phyloP scores from a whole-genome alignment of 2,113 vertebrate genomes.

The Phylloscopus whistleri region DNA sequence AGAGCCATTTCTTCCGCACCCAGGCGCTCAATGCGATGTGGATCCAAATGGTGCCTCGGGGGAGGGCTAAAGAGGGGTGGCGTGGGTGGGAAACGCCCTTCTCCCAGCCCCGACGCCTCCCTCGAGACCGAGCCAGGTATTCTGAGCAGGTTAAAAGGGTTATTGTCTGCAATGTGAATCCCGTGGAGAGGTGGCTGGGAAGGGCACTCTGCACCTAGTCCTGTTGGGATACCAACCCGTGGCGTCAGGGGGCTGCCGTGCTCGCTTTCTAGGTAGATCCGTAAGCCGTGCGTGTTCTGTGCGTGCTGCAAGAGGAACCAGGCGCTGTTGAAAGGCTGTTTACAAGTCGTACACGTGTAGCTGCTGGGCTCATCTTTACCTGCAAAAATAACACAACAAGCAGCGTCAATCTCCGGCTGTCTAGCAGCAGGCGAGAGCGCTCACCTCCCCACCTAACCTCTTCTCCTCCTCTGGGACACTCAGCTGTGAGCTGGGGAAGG shows the following conservation, averaged over 20 bases:
- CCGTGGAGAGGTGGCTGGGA: constrained; percentile 97
- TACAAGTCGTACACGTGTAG: constrained; percentile 99
- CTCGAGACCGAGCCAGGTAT: constrained; percentile 96
- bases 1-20: constrained; percentile 98
- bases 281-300: constrained; percentile 98
- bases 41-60: constrained; percentile 97
- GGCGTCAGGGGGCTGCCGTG: constrained; percentile 97
- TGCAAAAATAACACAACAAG: constrained; percentile 83
- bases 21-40: constrained; percentile 94
- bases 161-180: constrained; percentile 98
- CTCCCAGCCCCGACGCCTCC: constrained; percentile 86
- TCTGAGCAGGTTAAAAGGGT: constrained; percentile 98
- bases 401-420: constrained; percentile 71
- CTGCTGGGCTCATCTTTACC: constrained; percentile 99
- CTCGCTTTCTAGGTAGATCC: constrained; percentile 99
- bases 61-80: constrained; percentile 98
- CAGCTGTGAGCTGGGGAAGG: not conserved
- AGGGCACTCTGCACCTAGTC: constrained; percentile 93
- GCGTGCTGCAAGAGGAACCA: constrained; percentile 99
- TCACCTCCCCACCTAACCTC: not conserved
- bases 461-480: not conserved
- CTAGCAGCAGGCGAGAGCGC: not conserved
- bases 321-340: constrained; percentile 98
- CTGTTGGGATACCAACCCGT: constrained; percentile 94
- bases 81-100: constrained; percentile 94